Evolutionary conservation across 2,113 vertebrate genomes (phyloP).

Genomic region (Naja naja): DNA sequence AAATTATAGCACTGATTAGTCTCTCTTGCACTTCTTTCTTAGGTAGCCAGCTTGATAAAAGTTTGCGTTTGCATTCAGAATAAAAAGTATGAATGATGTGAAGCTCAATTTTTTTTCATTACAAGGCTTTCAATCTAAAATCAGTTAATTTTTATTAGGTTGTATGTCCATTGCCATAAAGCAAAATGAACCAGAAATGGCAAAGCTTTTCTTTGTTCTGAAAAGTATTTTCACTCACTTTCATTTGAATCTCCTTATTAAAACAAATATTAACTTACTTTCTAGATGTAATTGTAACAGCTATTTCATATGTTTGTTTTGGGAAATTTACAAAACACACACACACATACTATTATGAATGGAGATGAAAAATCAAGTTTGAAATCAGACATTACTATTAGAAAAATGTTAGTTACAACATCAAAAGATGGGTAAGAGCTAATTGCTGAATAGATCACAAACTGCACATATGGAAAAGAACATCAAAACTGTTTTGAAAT

Average conservation of each 20-base stretch:
- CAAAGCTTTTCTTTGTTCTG: background rate
- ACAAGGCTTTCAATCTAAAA: background rate
- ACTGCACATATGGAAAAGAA: background rate
- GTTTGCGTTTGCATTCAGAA: background rate
- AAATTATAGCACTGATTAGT: background rate
- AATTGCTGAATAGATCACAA: background rate
- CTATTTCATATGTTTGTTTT: background rate
- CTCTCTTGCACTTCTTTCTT: background rate
- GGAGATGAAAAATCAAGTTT: background rate
- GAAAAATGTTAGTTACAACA: background rate
- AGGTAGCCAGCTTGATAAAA: background rate
- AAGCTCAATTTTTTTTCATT: background rate
- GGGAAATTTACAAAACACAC: background rate
- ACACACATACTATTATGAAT: background rate
- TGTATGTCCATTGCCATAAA: background rate
- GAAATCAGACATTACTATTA: background rate
- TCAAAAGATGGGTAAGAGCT: background rate
- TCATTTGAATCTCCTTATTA: background rate
- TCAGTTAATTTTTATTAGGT: background rate
- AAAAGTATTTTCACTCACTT: background rate
- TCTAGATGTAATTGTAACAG: background rate
- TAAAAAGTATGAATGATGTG: constrained; percentile 2
- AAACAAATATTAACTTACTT: background rate
- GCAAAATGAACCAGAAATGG: background rate
- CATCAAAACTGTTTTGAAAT: background rate